Conservation (phyloP, 2,888 invertebrate species). For the Bruchidius siliquastri region DNA sequence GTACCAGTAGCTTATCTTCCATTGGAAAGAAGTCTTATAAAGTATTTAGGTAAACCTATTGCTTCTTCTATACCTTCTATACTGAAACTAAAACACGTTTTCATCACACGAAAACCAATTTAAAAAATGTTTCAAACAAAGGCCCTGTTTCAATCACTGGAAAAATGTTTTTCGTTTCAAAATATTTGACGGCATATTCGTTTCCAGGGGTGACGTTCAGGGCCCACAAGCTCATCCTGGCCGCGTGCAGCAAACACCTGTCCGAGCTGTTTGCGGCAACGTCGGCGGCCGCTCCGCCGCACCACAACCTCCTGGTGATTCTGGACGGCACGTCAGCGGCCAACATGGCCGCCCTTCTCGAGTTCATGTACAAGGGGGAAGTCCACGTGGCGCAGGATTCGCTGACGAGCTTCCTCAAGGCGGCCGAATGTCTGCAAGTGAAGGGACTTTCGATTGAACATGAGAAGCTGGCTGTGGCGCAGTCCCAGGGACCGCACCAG, state of each 20-base stretch:
- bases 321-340: slow-evolving; percentile 85
- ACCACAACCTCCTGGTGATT: slow-evolving; percentile 79
- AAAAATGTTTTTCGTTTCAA: no score
- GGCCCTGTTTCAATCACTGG: no score
- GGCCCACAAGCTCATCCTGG: slow-evolving; percentile 86
- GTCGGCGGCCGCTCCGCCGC: slow-evolving; percentile 78
- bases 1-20: no score
- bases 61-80: no score
- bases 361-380: slow-evolving; percentile 93
- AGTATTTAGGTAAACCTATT: no score
- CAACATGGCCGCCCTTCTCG: slow-evolving; percentile 85
- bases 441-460: slow-evolving; percentile 75
- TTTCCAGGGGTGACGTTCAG: slow-evolving; percentile 80
- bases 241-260: slow-evolving; percentile 90
- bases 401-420: slow-evolving; percentile 84
- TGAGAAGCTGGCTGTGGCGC: slow-evolving; percentile 60
- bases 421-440: slow-evolving; percentile 84
- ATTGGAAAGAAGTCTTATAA: no score
- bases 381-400: slow-evolving; percentile 91
- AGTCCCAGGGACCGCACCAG: slow-evolving; percentile 36
- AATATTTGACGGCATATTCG: neutral
- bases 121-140: no score
- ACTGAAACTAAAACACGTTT: no score
- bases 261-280: slow-evolving; percentile 74
- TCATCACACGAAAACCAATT: no score